Conservation (phyloP, 1,140 invertebrate species). For the Batillaria attramentaria region DNA sequence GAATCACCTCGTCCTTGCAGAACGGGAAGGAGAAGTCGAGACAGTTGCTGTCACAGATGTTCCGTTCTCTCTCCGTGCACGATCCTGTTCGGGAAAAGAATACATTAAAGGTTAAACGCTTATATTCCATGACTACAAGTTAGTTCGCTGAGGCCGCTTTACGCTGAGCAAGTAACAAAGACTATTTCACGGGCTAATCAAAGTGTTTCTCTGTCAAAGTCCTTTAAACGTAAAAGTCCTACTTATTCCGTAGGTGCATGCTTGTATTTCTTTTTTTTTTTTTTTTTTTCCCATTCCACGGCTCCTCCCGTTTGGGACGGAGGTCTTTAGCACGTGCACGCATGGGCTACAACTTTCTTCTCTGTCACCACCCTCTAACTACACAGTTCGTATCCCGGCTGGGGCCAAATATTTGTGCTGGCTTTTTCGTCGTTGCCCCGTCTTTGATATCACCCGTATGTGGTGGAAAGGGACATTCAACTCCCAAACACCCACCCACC, state of each 20-base stretch:
- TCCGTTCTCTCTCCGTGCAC: neutral
- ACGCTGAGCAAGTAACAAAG: neutral
- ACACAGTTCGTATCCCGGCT: no score
- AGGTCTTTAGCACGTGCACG: no score
- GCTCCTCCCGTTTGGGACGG: no score
- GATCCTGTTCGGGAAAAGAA: neutral
- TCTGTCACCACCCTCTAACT: no score
- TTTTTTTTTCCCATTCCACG: no score
- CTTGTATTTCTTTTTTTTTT: no score
- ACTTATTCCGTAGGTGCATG: neutral
- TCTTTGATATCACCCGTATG: no score
- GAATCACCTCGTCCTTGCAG: conserved; percentile 7
- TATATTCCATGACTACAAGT: neutral
- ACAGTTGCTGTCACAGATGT: conserved; percentile 26
- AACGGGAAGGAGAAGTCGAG: conserved; percentile 20
- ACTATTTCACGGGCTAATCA: neutral
- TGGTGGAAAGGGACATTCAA: no score
- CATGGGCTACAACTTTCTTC: no score
- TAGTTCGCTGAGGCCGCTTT: neutral
- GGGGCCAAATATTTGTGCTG: no score
- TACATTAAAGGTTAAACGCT: neutral
- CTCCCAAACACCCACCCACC: no score
- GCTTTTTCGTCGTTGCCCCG: no score
- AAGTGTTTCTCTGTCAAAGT: neutral
- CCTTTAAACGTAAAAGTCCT: neutral